Evolutionary conservation across 2,113 vertebrate genomes (phyloP).

Genomic region (Indicator indicator): DNA sequence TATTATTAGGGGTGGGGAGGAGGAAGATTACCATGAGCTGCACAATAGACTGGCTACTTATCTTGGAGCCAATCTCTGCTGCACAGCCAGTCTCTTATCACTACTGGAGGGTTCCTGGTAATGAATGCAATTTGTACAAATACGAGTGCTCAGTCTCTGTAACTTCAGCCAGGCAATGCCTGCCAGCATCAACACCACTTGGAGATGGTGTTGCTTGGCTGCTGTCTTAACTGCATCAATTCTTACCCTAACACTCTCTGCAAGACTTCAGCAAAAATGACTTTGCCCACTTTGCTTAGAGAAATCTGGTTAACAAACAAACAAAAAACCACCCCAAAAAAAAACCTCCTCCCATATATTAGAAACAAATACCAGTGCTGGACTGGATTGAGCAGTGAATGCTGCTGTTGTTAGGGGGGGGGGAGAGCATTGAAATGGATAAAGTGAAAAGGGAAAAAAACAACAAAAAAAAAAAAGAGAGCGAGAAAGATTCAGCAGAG

Average conservation of each 20-base stretch:
- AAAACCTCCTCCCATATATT: not conserved
- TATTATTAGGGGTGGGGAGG: slow-evolving; percentile 45
- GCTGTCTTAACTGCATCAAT: slow-evolving; percentile 39
- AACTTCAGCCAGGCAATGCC: slow-evolving; percentile 37
- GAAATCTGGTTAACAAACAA: slow-evolving; percentile 35
- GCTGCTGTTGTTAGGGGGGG: not conserved
- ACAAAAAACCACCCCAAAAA: too few relatives aligned
- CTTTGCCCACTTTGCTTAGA: slow-evolving; percentile 41
- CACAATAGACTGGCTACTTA: slow-evolving; percentile 54
- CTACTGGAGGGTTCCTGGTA: slow-evolving; percentile 53
- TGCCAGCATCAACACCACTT: slow-evolving; percentile 54
- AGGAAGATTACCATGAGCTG: slow-evolving; percentile 31
- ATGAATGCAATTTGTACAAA: slow-evolving; percentile 59
- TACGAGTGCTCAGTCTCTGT: slow-evolving; percentile 41
- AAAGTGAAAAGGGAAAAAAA: not conserved
- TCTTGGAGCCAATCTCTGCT: slow-evolving; percentile 46
- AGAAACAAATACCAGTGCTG: slow-evolving; percentile 38
- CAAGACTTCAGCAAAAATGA: slow-evolving; percentile 48
- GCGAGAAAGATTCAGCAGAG: slow-evolving; percentile 5
- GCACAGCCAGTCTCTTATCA: slow-evolving; percentile 55
- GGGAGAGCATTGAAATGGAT: slow-evolving; percentile 1
- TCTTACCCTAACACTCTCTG: slow-evolving; percentile 31
- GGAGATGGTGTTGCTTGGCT: slow-evolving; percentile 37
- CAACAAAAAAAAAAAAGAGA: not conserved
- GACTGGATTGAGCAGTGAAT: not conserved